These are phyloP conservation scores for Ornithoptera alexandrae DNA, from an alignment of 2,888 invertebrate species.

Conservation along the genomic window DNA sequence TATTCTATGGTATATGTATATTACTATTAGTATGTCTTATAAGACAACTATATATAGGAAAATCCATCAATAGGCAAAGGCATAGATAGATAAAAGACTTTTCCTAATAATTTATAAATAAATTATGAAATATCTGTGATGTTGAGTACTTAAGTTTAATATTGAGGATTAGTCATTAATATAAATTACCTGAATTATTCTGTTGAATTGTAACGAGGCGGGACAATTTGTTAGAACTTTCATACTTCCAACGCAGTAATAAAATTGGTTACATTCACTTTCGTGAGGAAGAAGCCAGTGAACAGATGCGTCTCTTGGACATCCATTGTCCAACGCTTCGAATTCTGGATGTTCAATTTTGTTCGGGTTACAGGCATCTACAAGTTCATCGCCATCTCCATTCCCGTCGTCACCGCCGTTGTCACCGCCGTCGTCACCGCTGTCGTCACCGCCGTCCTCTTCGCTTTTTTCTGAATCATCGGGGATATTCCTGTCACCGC, in stretches of 20 bases:
- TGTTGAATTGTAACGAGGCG: conserved; percentile 53
- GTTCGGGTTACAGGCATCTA: not conserved
- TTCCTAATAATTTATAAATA: too few species aligned
- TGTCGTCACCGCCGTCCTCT: conserved; percentile 1
- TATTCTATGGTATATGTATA: too few species aligned
- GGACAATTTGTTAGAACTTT: conserved; percentile 48
- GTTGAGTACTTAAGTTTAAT: not conserved
- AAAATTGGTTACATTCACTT: conserved; percentile 56
- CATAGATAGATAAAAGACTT: too few species aligned
- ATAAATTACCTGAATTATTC: conserved; percentile 50
- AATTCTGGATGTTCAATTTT: conserved; percentile 26
- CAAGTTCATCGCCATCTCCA: not conserved
- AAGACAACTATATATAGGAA: too few species aligned
- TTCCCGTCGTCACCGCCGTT: not conserved
- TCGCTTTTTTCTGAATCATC: conserved; percentile 8
- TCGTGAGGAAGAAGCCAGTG: conserved; percentile 62
- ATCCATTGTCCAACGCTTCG: conserved; percentile 56
- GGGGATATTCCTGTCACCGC: conserved; percentile 43
- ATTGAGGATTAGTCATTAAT: not conserved
- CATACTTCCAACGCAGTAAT: conserved; percentile 62
- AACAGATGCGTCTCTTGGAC: conserved; percentile 54
- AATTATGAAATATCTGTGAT: not conserved
- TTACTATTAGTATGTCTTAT: too few species aligned
- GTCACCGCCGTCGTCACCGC: not conserved
- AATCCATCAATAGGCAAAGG: too few species aligned